Percentiles rank a stretch among this genome's conserved stretches.
These are phyloP conservation scores for Chelonus formosanus DNA, from an alignment of 2,888 invertebrate species.

Conservation along the genomic window DNA sequence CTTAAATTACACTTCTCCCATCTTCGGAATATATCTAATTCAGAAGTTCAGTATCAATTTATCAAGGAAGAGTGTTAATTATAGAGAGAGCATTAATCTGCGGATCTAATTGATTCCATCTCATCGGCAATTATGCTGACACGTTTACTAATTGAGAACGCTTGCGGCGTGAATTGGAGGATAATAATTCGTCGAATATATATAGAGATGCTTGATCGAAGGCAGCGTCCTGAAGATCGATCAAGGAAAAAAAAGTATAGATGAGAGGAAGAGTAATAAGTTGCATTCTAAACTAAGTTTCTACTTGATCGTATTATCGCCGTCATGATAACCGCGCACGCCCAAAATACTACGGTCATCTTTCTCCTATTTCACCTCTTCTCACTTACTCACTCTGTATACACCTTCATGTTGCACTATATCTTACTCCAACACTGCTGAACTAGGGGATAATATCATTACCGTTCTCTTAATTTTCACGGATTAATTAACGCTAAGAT, in stretches of 20 bases:
- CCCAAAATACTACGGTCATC: slow-evolving; percentile 28
- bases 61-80: slow-evolving; percentile 7
- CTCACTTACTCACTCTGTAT: slow-evolving; percentile 8
- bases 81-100: slow-evolving; percentile 9
- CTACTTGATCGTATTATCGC: slow-evolving; percentile 31
- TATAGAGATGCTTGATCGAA: slow-evolving; percentile 5
- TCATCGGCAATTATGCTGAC: slow-evolving; percentile 35
- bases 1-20: too few relatives aligned
- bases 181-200: slow-evolving; percentile 34
- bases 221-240: background rate
- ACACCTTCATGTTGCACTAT: slow-evolving; percentile 8
- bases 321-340: slow-evolving; percentile 24
- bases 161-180: slow-evolving; percentile 21
- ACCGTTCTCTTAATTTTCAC: slow-evolving; percentile 39
- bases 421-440: slow-evolving; percentile 9
- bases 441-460: slow-evolving; percentile 38
- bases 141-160: slow-evolving; percentile 42
- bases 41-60: too few relatives aligned
- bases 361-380: background rate
- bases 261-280: slow-evolving; percentile 9
- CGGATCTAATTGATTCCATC: slow-evolving; percentile 42
- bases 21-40: too few relatives aligned
- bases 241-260: background rate
- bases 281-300: slow-evolving; percentile 38
- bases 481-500: slow-evolving; percentile 47